A percentile compares a stretch with the other conserved stretches of the same genome.
Evolutionary conservation across 2,797 vertebrate genomes (phyloP).

Genomic region (Halcyon smyrnensis): DNA sequence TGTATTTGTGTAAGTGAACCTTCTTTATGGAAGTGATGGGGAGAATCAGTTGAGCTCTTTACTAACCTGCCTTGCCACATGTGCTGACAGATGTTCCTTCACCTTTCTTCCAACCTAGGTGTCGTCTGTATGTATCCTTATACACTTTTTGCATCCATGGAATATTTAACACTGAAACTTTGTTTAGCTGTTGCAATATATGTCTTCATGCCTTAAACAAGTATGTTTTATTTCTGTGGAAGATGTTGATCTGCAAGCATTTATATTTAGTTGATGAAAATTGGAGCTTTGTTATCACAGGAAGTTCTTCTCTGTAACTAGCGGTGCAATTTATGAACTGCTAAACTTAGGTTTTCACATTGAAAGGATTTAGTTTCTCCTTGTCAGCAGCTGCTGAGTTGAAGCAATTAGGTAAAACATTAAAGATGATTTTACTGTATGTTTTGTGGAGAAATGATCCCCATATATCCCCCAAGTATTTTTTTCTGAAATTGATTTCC

Average conservation of each 20-base stretch:
- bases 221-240: neutral
- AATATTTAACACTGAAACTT: neutral
- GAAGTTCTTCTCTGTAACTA: neutral
- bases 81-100: neutral
- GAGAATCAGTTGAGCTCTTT: neutral
- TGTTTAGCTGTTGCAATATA: neutral
- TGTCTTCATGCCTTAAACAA: neutral
- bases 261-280: neutral
- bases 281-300: neutral
- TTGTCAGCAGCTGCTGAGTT: neutral
- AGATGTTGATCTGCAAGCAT: neutral
- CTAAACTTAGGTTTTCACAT: neutral
- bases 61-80: neutral
- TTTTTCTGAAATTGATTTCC: neutral
- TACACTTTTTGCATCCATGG: neutral
- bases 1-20: fast-evolving
- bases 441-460: neutral
- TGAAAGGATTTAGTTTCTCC: neutral
- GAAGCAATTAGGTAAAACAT: neutral
- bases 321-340: neutral
- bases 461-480: neutral
- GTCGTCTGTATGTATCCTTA: neutral
- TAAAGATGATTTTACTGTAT: neutral
- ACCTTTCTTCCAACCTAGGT: neutral
- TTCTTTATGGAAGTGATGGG: neutral